These are phyloP conservation scores for Pristionchus mayeri DNA, from an alignment of 2,888 invertebrate genomes.

Conservation along the genomic window DNA sequence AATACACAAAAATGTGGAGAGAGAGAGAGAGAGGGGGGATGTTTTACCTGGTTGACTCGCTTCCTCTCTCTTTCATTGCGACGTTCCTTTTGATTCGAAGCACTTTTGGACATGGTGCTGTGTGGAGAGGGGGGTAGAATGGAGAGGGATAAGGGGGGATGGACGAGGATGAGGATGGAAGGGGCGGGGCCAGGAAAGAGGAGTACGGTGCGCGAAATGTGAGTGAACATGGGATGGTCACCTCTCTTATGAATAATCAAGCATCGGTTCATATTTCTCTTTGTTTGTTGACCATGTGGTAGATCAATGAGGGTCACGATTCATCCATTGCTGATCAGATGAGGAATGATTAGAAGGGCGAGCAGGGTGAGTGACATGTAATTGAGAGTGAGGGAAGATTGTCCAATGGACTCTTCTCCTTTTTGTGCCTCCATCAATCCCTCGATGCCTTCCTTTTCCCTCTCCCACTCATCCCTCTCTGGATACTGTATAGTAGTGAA, in stretches of 20 bases:
- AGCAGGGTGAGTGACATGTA: slow-evolving; percentile 27
- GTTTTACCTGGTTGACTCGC: slow-evolving; percentile 59
- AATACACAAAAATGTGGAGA: too few relatives aligned
- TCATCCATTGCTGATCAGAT: background rate
- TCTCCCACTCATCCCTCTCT: background rate
- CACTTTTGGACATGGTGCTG: background rate
- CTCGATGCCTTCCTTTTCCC: background rate
- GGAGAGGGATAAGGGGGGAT: background rate
- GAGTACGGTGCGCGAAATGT: slow-evolving; percentile 46
- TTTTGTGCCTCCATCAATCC: slow-evolving; percentile 32
- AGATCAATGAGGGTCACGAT: slow-evolving; percentile 34
- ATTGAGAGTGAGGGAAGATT: slow-evolving; percentile 27
- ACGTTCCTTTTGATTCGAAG: slow-evolving; percentile 46
- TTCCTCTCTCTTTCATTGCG: slow-evolving; percentile 63
- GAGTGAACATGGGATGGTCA: background rate
- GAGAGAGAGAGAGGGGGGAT: too few relatives aligned
- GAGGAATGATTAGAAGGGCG: background rate
- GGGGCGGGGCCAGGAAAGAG: background rate
- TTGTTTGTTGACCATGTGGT: slow-evolving; percentile 41
- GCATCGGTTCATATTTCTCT: background rate
- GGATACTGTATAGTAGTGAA: slow-evolving; percentile 19
- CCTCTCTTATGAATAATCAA: slow-evolving; percentile 30
- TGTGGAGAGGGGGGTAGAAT: background rate
- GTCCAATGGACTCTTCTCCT: slow-evolving; percentile 14
- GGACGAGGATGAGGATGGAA: background rate